These are phyloP conservation scores for Furnarius figulus DNA, from an alignment of 2,113 vertebrate species.

Conservation along the genomic window DNA sequence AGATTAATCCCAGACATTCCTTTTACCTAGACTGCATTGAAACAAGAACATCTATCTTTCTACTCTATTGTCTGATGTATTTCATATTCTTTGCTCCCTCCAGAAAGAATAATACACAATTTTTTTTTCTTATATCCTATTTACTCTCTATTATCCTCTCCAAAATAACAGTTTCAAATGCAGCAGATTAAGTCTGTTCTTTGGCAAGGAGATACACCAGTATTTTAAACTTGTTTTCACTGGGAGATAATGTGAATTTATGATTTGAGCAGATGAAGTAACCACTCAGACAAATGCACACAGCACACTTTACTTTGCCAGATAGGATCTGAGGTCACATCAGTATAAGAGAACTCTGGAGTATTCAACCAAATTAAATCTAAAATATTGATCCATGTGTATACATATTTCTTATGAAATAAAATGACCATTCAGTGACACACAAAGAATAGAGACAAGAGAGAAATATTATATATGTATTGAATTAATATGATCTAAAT, in stretches of 20 bases:
- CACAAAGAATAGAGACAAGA: not conserved
- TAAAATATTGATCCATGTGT: not conserved
- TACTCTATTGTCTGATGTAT: not conserved
- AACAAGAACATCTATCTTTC: not conserved
- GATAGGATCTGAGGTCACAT: not conserved
- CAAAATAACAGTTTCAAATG: not conserved
- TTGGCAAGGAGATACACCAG: not conserved
- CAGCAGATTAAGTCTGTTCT: not conserved
- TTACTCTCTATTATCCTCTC: not conserved
- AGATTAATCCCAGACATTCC: not conserved
- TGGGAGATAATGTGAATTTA: not conserved
- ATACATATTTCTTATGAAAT: not conserved
- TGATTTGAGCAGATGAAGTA: not conserved
- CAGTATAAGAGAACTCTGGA: not conserved
- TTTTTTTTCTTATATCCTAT: not conserved
- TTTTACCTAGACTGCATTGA: not conserved
- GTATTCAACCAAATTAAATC: not conserved
- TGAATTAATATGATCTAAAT: not conserved
- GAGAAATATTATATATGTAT: not conserved
- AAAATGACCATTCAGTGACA: not conserved
- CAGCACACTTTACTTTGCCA: not conserved
- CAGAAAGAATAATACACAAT: not conserved
- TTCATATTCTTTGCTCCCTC: not conserved
- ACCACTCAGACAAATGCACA: not conserved
- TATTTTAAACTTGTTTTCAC: not conserved